Evolutionary conservation across 2,888 invertebrate genomes (phyloP), one percentile per base, ranked within the genome.

Genomic region (Ochlodes sylvanus): DNA sequence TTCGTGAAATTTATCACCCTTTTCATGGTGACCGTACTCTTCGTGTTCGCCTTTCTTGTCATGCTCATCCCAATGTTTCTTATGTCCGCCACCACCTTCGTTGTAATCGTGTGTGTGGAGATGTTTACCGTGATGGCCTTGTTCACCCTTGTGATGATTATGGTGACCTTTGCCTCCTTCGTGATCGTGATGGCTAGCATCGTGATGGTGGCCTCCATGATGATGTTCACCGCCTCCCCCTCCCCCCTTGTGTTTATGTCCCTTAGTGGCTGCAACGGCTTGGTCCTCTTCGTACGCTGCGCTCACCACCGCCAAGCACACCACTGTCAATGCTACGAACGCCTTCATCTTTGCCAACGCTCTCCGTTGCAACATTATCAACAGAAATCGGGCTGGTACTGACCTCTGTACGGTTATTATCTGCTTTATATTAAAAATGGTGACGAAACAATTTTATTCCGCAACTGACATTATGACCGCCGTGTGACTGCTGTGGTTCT

Each of bases 1-100:
- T 79, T 96, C 96, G 14, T 96, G 96, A 82, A 95, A 96, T 80
- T 97, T 96, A 38, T 94, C 96, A 7, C 95, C 96, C 82, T 97
- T 97, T 82, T 96, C 96, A 70, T 95, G 96, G 75, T 96, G 95
- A 6, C 96, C 96, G 54, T 94, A 94, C 70, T 96, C 96, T 79
- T 97, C 96, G 79, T 97, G 96, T 50, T 96, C 95, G 0, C 95
- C 96, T 77, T 96, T 94, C 77, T 96, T 94, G 55, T 95, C 95
- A 61, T 95, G 95, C 82, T 96, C 96, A 72, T 96, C 96, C 88
- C 96, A 96, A 77, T 96, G 96, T 69, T 96, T 95, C 83, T 97
- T 96, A 87, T 97, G 96, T 78, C 96, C 96, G 15, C 96, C 96
- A 52, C 96, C 96, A 76, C 96, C 95, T 75, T 96, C 96, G 69